Percentiles rank a stretch among this genome's conserved stretches.
Conservation (phyloP, 2,888 invertebrate species). For the Napeogenes inachia region DNA sequence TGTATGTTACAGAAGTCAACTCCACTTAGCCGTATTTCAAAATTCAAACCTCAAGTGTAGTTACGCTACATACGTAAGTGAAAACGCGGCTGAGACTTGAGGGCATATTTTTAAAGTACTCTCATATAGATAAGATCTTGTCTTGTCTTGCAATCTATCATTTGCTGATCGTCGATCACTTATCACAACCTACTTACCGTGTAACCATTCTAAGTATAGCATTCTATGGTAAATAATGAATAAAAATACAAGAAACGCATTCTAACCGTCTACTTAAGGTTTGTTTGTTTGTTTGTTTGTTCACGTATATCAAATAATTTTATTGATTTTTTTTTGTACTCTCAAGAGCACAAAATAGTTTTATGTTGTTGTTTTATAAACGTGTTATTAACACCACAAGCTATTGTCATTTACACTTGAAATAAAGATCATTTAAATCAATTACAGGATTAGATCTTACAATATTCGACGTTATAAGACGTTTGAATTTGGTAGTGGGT, state of each 20-base stretch:
- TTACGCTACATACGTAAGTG: conserved; percentile 42
- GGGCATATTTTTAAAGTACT: conserved; percentile 38
- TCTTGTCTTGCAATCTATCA: conserved; percentile 33
- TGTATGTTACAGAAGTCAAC: no score
- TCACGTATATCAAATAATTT: conserved; percentile 6
- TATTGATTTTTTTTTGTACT: background rate
- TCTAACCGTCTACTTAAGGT: conserved; percentile 1
- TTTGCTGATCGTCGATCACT: conserved; percentile 32
- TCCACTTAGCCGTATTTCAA: no score
- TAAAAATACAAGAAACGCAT: conserved; percentile 4
- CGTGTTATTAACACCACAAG: no score
- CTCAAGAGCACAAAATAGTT: no score
- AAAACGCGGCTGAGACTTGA: conserved; percentile 40
- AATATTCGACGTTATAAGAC: no score
- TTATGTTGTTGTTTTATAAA: no score
- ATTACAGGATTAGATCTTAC: no score
- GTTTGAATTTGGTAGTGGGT: no score
- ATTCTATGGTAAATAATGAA: conserved; percentile 10
- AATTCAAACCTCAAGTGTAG: no score
- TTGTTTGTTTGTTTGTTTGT: no score
- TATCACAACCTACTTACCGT: conserved; percentile 31
- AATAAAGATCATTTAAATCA: no score
- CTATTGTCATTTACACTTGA: no score
- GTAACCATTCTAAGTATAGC: conserved; percentile 11
- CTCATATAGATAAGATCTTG: conserved; percentile 31